Base-by-base conservation (phyloP, 1,140 invertebrate genomes). In the Drosophila equinoxialis region DNA sequence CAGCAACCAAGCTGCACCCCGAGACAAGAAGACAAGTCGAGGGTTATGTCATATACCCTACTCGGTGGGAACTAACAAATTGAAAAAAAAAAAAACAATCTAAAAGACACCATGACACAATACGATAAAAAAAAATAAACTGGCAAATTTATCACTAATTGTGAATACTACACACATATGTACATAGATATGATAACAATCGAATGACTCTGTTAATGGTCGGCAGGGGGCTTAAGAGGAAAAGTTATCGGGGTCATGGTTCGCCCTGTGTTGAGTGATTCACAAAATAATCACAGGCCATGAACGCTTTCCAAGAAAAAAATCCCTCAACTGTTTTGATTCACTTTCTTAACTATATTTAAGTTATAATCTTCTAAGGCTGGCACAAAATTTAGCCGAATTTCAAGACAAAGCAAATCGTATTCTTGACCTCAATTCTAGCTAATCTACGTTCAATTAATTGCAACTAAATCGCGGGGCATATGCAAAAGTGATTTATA, bases 351-450 rank as follows among this genome's bases (percentile, higher is more conserved):
- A 30, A 30, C 30, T 30, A 6, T 26, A 26, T 26, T 3, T 26
- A 0, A 26, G 23, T 26, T 26, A 3, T 6, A 30, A 30, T 30
- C 30, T 30, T 30, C 30, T 6, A 6, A 30, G 6, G 6, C 30
- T 30, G 0, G 6, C 6, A n/a, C n/a, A n/a, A n/a, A n/a, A n/a
- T 30, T 30, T 30, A 0, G 26, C 26, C 26, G 6, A 30, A 30
- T 54, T 55, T 61, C 71, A 60, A 70, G 48, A 14, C 17, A 37
- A 37, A 37, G 48, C 20, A 58, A 23, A 23, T 23, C 2, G 20
- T 23, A 23, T 23, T 64, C 76, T 86, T 86, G 75, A 85, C 82
- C 83, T 87, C 79, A 74, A 68, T 87, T 61, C 39, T 45, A 65
- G 33, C 39, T 70, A 75, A 79, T 72, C 76, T 81, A 58, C 69